Evolutionary conservation across 2,888 invertebrate genomes (phyloP).

Genomic region (Julus scanicus): DNA sequence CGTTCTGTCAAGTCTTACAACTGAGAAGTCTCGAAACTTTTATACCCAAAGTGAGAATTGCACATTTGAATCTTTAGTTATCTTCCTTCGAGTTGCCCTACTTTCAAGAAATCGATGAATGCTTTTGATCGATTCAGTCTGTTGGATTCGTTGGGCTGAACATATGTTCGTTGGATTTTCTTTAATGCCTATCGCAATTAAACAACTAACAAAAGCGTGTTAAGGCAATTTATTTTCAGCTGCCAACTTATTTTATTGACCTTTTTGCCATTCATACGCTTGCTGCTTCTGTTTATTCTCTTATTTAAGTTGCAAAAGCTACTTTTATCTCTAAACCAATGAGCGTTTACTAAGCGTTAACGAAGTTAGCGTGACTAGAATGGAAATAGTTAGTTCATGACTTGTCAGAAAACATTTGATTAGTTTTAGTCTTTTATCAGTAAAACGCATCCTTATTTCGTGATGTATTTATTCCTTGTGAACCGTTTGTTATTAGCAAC

Average conservation of each 20-base stretch:
- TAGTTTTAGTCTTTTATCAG: too few relatives aligned
- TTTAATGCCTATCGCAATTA: constrained; percentile 17
- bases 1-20: too few relatives aligned
- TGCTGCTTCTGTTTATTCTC: neutral
- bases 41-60: neutral
- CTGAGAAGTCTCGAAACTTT: neutral
- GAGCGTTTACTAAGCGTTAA: too few relatives aligned
- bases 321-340: too few relatives aligned
- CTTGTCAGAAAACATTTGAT: too few relatives aligned
- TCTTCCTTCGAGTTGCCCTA: neutral
- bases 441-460: too few relatives aligned
- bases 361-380: too few relatives aligned
- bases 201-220: constrained; percentile 38
- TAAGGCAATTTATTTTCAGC: neutral
- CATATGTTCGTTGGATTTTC: constrained; percentile 26
- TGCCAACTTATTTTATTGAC: constrained; percentile 37
- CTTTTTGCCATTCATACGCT: neutral
- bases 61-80: constrained; percentile 28
- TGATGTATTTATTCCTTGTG: too few relatives aligned
- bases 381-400: too few relatives aligned
- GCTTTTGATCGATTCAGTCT: constrained; percentile 15
- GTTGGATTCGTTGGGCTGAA: constrained; percentile 21
- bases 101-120: constrained; percentile 30
- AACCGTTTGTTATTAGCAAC: too few relatives aligned
- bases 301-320: neutral